phyloP scores from a whole-genome alignment of 2,888 invertebrate genomes.

The Eugnorisma glareosa region DNA sequence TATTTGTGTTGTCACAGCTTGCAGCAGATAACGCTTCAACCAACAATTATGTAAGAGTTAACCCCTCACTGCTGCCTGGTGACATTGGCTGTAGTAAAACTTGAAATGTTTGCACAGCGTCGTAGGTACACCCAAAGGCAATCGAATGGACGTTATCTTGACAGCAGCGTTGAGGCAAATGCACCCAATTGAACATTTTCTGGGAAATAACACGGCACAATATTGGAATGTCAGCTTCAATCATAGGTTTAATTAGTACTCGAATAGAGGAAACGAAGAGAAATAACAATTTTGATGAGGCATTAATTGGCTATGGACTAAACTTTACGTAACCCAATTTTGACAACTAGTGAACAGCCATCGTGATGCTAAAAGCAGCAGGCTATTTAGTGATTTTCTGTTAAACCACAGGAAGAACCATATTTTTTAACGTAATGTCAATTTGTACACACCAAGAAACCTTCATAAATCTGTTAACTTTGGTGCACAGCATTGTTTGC shows the following conservation, averaged over 20 bases:
- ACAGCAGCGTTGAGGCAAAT: constrained; percentile 58
- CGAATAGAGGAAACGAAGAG: not conserved
- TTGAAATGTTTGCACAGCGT: constrained; percentile 61
- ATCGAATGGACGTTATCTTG: constrained; percentile 61
- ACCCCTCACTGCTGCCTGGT: constrained; percentile 60
- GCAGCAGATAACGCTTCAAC: constrained; percentile 63
- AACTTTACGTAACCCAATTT: not conserved
- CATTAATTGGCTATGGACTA: not conserved
- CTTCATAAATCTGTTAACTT: constrained; percentile 3
- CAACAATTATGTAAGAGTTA: constrained; percentile 65
- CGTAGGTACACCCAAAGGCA: constrained; percentile 43
- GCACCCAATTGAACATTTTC: constrained; percentile 58
- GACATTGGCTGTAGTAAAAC: constrained; percentile 64
- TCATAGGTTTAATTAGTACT: constrained; percentile 13
- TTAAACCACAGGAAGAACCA: not conserved
- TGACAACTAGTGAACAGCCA: not conserved
- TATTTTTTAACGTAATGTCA: not conserved
- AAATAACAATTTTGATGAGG: not conserved
- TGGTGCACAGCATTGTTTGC: constrained; percentile 15
- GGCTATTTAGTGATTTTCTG: not conserved
- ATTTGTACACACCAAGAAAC: not conserved
- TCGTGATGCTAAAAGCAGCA: not conserved
- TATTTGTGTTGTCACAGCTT: constrained; percentile 67
- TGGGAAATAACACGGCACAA: constrained; percentile 20
- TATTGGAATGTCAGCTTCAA: constrained; percentile 15